phyloP scores from a whole-genome alignment of 2,113 vertebrate genomes.

The Protobothrops mucrosquamatus region DNA sequence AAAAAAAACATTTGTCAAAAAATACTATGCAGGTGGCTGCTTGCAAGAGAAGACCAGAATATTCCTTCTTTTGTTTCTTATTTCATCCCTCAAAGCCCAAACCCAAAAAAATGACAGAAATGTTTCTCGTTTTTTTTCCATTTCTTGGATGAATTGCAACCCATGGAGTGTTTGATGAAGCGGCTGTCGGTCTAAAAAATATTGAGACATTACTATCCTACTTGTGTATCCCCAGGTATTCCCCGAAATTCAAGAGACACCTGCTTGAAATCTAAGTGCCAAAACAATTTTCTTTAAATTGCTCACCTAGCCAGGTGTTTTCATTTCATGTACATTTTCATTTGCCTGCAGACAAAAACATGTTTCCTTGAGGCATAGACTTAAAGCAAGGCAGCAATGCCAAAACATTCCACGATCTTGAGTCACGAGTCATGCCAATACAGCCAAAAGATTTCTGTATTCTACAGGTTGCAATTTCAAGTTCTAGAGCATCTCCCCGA shows the following conservation, averaged over 20 bases:
- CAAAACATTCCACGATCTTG: background rate
- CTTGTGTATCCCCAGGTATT: background rate
- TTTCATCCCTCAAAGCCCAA: background rate
- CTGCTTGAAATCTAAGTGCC: background rate
- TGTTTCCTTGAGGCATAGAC: background rate
- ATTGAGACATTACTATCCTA: background rate
- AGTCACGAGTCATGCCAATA: background rate
- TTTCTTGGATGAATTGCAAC: background rate
- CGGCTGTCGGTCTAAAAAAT: background rate
- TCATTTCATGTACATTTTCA: background rate
- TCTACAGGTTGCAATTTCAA: background rate
- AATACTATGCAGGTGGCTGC: too few relatives aligned
- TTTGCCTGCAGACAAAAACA: background rate
- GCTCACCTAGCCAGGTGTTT: background rate
- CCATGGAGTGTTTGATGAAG: background rate
- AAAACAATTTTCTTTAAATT: background rate
- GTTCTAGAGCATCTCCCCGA: conserved; percentile 16
- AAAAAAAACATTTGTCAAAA: background rate
- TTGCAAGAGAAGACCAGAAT: background rate
- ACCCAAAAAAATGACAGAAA: background rate
- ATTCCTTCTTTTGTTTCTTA: background rate
- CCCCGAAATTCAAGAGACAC: background rate
- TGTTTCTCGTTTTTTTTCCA: background rate
- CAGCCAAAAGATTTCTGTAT: background rate
- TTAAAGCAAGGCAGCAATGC: background rate